These are phyloP conservation scores for Chironomus tentans DNA, from an alignment of 2,888 invertebrate genomes.

Conservation along the genomic window DNA sequence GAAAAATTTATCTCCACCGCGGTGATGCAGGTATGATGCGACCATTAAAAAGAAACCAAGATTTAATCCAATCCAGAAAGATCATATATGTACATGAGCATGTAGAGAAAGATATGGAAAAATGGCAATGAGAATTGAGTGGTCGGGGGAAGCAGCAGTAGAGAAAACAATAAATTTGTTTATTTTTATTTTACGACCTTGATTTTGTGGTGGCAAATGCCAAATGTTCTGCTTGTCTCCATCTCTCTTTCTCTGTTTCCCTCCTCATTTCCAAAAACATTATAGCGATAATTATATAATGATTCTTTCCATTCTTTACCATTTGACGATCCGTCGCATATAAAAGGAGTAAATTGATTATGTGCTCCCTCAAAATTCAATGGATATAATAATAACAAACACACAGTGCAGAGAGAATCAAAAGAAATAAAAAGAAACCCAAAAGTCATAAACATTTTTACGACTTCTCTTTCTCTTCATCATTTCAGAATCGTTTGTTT, in stretches of 20 bases:
- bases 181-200: conserved; percentile 21
- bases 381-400: neutral
- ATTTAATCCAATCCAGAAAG: no score
- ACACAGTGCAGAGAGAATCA: neutral
- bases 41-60: no score
- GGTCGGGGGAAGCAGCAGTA: neutral
- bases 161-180: conserved; percentile 19
- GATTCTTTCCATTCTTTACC: neutral
- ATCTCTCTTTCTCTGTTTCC: neutral
- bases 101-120: no score
- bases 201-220: conserved; percentile 24
- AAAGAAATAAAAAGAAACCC: neutral
- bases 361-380: neutral
- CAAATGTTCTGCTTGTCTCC: neutral
- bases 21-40: no score
- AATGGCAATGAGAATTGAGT: neutral
- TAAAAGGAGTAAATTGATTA: conserved; percentile 22
- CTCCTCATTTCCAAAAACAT: neutral
- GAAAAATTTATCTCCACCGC: no score
- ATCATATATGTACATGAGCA: no score
- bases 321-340: neutral
- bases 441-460: conserved; percentile 23
- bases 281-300: conserved; percentile 20
- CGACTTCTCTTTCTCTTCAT: neutral
- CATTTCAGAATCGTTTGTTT: neutral